Base-by-base conservation (phyloP, 2,888 invertebrate species). In the Syrphus vitripennis region DNA sequence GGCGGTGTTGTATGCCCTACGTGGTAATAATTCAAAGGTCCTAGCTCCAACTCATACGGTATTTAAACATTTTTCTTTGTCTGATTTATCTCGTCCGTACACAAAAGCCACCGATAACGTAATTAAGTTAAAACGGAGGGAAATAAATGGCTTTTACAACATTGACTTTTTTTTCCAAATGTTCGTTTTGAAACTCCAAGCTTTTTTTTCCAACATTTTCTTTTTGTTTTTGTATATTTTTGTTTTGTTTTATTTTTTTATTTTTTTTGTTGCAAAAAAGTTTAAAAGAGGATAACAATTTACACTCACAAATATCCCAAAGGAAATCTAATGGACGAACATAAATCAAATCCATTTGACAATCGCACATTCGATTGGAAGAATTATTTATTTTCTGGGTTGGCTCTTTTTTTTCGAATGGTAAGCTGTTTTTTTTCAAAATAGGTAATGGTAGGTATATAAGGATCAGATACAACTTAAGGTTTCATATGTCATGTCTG, bases 311-410 rank as follows among this genome's bases (percentile, higher is more conserved):
- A 71, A 82, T 59, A 57, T 77, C 77, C 76, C 81, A 63, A 65
- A 76, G 77, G 82, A 82, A 82, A 82, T 82, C 82, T 82, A 77
- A 77, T 82, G 82, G 71, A 77, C 76, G 65, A 76, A 71, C 70
- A 82, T 82, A 82, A 82, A 82, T 82, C 82, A 82, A 82, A 77
- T 77, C 29, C 69, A 34, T 75, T 81, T 75, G 80, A 80, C 80
- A 80, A 67, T 74, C 53, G 48, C 59, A 63, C 63, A 80, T 78
- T 80, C 80, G 70, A 80, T 80, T 80, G 80, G 45, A 24, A 59
- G 42, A 69, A 74, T 80, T 67, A 48, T 67, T 74, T 80, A 80
- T 74, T 74, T 72, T 42, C 26, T 3, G 40, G 24, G 31, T 53
- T 42, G 29, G n/a, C n/a, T n/a, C n/a, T 50, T 50, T 74, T 42